A percentile compares a stretch with the other conserved stretches of the same genome.
Evolutionary conservation across 1,140 invertebrate genomes (phyloP).

Genomic region (Harlomillsia oculata): DNA sequence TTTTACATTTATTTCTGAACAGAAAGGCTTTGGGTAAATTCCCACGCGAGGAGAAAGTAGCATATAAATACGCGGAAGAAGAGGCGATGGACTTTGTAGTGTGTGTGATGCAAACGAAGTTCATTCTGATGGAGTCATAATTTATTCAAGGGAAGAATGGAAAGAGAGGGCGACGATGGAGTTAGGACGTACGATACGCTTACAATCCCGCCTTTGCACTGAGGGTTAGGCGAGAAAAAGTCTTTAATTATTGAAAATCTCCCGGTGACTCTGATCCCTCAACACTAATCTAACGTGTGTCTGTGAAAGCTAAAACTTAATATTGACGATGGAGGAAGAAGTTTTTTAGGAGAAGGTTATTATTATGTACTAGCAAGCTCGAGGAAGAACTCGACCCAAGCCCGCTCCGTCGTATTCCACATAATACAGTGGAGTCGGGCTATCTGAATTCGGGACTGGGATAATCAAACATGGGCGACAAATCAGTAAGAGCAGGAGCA

Average conservation of each 20-base stretch:
- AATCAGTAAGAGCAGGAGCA: conserved; percentile 4
- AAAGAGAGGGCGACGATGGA: not conserved
- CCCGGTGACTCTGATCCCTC: conserved; percentile 20
- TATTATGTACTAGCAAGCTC: not conserved
- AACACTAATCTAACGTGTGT: conserved; percentile 24
- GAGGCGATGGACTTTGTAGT: conserved; percentile 10
- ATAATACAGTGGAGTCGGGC: too few relatives aligned
- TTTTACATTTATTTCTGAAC: too few relatives aligned
- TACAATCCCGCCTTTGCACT: not conserved
- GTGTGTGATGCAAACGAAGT: conserved; percentile 9
- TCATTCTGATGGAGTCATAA: conserved; percentile 30
- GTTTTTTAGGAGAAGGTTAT: not conserved
- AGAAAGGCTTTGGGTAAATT: conserved; percentile 10
- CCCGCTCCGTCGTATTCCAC: too few relatives aligned
- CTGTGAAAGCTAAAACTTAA: too few relatives aligned
- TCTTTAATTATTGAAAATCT: conserved; percentile 33
- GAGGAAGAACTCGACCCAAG: too few relatives aligned
- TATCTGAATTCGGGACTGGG: too few relatives aligned
- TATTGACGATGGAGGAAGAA: too few relatives aligned
- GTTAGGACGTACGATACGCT: conserved; percentile 1
- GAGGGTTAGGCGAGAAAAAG: conserved; percentile 16
- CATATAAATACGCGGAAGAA: too few relatives aligned
- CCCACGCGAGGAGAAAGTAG: too few relatives aligned
- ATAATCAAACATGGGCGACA: conserved; percentile 27
- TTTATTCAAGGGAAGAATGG: conserved; percentile 24